Percentiles rank a stretch among this genome's conserved stretches.
These are phyloP conservation scores for Bombus sibiricus DNA, from an alignment of 1,140 invertebrate genomes.

Conservation along the genomic window DNA sequence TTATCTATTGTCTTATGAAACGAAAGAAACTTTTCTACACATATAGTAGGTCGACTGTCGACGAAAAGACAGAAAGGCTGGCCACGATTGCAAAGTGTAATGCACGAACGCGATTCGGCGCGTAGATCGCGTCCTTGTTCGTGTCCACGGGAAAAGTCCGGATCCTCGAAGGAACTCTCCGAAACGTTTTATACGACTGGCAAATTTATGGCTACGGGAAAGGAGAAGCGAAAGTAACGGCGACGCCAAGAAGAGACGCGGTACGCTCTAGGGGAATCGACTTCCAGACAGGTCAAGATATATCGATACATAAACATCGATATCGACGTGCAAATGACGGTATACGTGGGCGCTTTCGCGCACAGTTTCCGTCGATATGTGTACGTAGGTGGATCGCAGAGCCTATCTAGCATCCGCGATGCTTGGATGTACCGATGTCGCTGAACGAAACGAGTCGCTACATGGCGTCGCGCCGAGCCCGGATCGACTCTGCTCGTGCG, in stretches of 20 bases:
- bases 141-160: no score
- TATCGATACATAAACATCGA: conserved; percentile 58
- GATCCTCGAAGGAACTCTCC: background rate
- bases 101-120: no score
- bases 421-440: conserved; percentile 14
- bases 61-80: no score
- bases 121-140: no score
- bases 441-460: conserved; percentile 8
- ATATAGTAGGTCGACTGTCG: no score
- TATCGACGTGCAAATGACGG: conserved; percentile 49
- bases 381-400: conserved; percentile 40
- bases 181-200: background rate
- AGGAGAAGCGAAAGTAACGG: conserved; percentile 1
- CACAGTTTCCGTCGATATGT: conserved; percentile 29
- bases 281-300: conserved; percentile 14
- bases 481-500: conserved; percentile 40
- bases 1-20: no score
- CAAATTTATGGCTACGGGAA: conserved; percentile 1
- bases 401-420: conserved; percentile 7
- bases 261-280: conserved; percentile 8
- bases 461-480: background rate
- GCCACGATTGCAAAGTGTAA: no score
- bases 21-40: no score
- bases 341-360: conserved; percentile 33
- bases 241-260: background rate